phyloP scores from a whole-genome alignment of 2,888 invertebrate genomes.

The Hyposoter dolosus region DNA sequence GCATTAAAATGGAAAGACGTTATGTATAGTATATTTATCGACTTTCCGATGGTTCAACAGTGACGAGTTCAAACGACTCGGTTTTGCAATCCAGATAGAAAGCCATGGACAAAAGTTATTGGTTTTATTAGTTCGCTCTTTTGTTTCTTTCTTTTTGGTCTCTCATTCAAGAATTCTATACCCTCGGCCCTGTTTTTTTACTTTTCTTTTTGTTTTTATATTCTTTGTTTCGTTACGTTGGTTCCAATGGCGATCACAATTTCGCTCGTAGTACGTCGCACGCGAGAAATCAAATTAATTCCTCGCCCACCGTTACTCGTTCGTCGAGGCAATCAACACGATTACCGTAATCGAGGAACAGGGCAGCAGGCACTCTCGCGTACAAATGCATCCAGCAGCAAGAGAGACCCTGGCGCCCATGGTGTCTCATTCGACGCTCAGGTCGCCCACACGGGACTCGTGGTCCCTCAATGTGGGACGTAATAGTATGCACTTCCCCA shows the following conservation, averaged over 20 bases:
- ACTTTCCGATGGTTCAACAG: neutral
- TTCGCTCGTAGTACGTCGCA: conserved; percentile 50
- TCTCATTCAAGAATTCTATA: conserved; percentile 1
- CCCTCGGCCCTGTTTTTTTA: neutral
- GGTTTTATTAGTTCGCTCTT: neutral
- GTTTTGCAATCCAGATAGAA: neutral
- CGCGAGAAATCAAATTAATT: conserved; percentile 74
- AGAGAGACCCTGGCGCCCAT: conserved; percentile 43
- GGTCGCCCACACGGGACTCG: conserved; percentile 42
- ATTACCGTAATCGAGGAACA: conserved; percentile 73
- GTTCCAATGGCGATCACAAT: conserved; percentile 44
- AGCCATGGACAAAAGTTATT: neutral
- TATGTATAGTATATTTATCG: neutral
- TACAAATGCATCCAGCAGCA: conserved; percentile 48
- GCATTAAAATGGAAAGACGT: neutral
- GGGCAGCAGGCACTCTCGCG: conserved; percentile 25
- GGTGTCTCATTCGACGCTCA: conserved; percentile 44
- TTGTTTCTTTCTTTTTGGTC: neutral
- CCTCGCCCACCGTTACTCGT: conserved; percentile 61
- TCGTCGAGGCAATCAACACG: conserved; percentile 72
- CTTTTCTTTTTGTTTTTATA: neutral
- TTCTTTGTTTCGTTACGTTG: conserved; percentile 13
- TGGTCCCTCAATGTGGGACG: conserved; percentile 55
- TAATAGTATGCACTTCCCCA: conserved; percentile 43
- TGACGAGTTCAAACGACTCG: neutral